Evolutionary conservation across 2,113 vertebrate species (phyloP).

Genomic region (Excalfactoria chinensis): DNA sequence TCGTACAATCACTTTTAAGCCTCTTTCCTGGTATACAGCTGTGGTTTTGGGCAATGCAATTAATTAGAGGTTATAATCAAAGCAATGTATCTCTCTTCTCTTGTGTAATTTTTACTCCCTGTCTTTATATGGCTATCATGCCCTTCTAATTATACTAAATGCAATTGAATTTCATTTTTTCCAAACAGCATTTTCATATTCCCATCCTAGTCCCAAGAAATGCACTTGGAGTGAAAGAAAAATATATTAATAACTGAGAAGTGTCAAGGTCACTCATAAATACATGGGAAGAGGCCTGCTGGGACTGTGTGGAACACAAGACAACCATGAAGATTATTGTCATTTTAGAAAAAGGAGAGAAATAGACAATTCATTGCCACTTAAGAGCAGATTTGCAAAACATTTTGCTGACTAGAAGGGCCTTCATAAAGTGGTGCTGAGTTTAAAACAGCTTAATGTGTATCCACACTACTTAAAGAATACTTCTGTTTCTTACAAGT

Average conservation of each 20-base stretch:
- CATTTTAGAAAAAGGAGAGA: background rate
- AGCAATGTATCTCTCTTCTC: slow-evolving; percentile 42
- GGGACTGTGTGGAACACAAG: background rate
- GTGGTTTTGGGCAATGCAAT: background rate
- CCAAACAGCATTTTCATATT: background rate
- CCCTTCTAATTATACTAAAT: background rate
- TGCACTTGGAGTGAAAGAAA: background rate
- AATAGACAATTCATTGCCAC: background rate
- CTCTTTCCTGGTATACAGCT: slow-evolving; percentile 32
- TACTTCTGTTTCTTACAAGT: background rate
- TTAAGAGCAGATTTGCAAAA: background rate
- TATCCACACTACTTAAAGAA: background rate
- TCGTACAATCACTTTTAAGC: slow-evolving; percentile 43
- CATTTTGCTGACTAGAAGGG: background rate
- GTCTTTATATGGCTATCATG: background rate
- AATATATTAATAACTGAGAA: background rate
- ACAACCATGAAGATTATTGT: background rate
- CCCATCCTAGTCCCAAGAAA: background rate
- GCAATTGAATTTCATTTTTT: background rate
- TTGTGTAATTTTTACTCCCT: slow-evolving; percentile 8
- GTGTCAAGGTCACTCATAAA: background rate
- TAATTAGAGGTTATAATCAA: slow-evolving; percentile 58
- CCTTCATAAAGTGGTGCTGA: background rate
- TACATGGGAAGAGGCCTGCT: background rate
- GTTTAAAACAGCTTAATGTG: background rate